Evolutionary conservation across 1,140 invertebrate genomes (phyloP).

Genomic region (Cylas formicarius): DNA sequence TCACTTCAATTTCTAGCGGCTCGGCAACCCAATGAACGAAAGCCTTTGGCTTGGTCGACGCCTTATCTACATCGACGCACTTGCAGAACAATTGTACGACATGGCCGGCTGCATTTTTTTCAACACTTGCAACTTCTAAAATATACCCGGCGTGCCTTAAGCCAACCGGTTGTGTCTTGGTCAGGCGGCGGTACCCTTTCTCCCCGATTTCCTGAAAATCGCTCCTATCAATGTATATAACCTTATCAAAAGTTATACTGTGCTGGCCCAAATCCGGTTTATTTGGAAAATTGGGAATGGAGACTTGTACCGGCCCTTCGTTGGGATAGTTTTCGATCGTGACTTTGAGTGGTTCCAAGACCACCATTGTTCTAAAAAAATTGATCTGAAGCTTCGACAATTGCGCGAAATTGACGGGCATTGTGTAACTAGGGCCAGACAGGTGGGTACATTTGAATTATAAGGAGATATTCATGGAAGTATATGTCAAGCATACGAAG

Average conservation of each 20-base stretch:
- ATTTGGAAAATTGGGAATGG: conserved; percentile 86
- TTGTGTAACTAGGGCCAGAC: too few species aligned
- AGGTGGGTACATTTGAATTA: too few species aligned
- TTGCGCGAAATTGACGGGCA: too few species aligned
- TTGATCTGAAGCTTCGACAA: conserved; percentile 13
- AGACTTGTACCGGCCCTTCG: conserved; percentile 48
- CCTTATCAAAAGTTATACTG: conserved; percentile 62
- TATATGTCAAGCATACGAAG: background rate
- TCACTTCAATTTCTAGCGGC: conserved; percentile 73
- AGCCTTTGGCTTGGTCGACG: conserved; percentile 82
- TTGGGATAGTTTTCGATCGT: conserved; percentile 74
- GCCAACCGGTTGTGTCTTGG: conserved; percentile 81
- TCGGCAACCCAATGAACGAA: conserved; percentile 98
- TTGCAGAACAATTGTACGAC: conserved; percentile 66
- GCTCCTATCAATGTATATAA: conserved; percentile 80
- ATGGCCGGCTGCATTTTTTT: conserved; percentile 44
- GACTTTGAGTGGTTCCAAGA: conserved; percentile 88
- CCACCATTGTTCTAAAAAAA: conserved; percentile 74
- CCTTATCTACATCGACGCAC: conserved; percentile 54
- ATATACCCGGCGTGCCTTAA: conserved; percentile 83
- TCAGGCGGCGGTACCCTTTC: conserved; percentile 84
- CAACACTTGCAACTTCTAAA: conserved; percentile 62
- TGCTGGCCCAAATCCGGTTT: conserved; percentile 71
- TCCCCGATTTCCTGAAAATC: conserved; percentile 83
- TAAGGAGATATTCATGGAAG: too few species aligned